Conservation (phyloP, 1,140 invertebrate species). For the Adoxophyes honmai region DNA sequence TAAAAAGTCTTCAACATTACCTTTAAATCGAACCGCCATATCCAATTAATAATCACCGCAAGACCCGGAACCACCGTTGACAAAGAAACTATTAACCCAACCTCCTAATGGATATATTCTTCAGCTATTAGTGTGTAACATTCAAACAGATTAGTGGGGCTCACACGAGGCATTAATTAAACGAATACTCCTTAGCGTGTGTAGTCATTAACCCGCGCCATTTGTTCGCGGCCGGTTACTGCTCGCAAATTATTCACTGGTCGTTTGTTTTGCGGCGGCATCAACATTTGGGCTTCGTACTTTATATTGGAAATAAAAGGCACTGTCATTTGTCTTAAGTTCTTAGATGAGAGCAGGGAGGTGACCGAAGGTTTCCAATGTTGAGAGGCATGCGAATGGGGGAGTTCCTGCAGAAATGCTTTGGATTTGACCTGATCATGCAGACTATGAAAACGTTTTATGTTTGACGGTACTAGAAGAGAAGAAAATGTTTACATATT, state of each 20-base stretch:
- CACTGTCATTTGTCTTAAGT: too few species aligned
- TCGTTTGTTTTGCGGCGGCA: conserved; percentile 20
- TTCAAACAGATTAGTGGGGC: conserved; percentile 22
- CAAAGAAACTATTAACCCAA: conserved; percentile 10
- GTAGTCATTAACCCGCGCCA: conserved; percentile 21
- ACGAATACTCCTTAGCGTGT: conserved; percentile 21
- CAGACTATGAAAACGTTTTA: too few species aligned
- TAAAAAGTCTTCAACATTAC: too few species aligned
- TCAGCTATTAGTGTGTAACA: conserved; percentile 21
- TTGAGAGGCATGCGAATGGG: too few species aligned
- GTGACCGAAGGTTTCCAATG: too few species aligned
- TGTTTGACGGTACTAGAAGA: too few species aligned
- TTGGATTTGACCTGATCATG: too few species aligned
- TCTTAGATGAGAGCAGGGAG: too few species aligned
- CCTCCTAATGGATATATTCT: conserved; percentile 16
- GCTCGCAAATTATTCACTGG: conserved; percentile 18
- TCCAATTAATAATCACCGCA: too few species aligned
- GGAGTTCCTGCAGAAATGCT: too few species aligned
- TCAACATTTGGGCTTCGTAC: conserved; percentile 12
- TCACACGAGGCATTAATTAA: conserved; percentile 25
- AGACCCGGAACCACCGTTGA: not conserved
- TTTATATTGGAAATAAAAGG: not conserved
- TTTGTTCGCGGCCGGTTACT: conserved; percentile 20
- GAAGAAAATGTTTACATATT: too few species aligned
- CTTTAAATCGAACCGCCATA: too few species aligned